phyloP scores from a whole-genome alignment of 2,113 vertebrate species.

The Leiothrix lutea region DNA sequence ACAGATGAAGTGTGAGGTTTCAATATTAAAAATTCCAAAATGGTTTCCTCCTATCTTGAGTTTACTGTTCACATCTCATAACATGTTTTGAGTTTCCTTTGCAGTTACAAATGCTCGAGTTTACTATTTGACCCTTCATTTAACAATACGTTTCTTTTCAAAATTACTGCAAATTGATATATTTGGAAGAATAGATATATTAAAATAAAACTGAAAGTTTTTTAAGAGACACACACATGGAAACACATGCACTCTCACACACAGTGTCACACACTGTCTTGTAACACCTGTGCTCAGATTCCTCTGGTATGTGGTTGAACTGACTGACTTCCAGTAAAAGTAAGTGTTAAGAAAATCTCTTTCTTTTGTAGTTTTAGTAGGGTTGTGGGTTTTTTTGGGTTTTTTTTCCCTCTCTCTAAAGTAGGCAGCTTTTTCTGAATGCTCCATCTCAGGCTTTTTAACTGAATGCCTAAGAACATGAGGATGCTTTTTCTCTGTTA shows the following conservation, averaged over 20 bases:
- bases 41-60: neutral
- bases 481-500: neutral
- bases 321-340: rapidly evolving
- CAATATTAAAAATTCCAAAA: neutral
- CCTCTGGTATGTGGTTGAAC: neutral
- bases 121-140: neutral
- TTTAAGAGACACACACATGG: neutral
- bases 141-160: neutral
- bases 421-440: neutral
- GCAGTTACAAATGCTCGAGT: neutral
- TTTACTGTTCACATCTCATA: neutral
- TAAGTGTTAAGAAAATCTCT: neutral
- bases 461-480: neutral
- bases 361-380: neutral
- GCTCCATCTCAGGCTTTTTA: neutral
- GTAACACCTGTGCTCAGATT: neutral
- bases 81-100: neutral
- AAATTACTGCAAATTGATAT: neutral
- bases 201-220: neutral
- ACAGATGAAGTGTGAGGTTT: neutral
- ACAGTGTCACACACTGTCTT: neutral
- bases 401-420: neutral
- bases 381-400: too few species aligned
- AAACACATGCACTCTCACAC: rapidly evolving
- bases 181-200: neutral